phyloP scores from a whole-genome alignment of 2,888 invertebrate species.

The Pseudococcus viburni region DNA sequence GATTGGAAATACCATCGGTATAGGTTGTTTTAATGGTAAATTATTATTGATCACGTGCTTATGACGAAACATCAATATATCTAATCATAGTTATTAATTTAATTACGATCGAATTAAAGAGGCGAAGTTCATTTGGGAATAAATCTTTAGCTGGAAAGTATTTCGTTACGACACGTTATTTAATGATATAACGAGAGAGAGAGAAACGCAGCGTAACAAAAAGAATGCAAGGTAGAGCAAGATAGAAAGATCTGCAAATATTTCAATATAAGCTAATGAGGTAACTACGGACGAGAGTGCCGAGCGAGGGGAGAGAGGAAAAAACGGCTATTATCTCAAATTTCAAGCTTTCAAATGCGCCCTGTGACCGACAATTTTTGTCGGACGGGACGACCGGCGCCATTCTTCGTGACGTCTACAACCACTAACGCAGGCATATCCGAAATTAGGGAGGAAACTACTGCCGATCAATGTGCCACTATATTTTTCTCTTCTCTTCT shows the following conservation, averaged over 20 bases:
- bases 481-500: conserved; percentile 51
- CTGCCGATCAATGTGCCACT: conserved; percentile 65
- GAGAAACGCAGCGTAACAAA: conserved; percentile 1
- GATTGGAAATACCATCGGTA: background rate
- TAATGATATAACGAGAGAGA: conserved; percentile 32
- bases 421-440: conserved; percentile 53
- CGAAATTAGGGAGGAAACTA: conserved; percentile 61
- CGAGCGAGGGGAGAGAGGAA: conserved; percentile 33
- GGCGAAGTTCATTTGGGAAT: conserved; percentile 34
- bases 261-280: conserved; percentile 66
- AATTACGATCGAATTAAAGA: conserved; percentile 41
- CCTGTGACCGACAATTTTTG: conserved; percentile 62
- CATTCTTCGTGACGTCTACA: conserved; percentile 63
- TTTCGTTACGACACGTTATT: conserved; percentile 36
- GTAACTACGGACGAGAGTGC: conserved; percentile 34
- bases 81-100: conserved; percentile 19
- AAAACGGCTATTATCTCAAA: conserved; percentile 65
- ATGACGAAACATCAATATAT: background rate
- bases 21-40: background rate
- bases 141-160: conserved; percentile 47
- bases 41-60: background rate
- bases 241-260: conserved; percentile 58
- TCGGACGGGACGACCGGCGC: conserved; percentile 64
- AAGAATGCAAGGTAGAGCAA: conserved; percentile 49
- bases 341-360: conserved; percentile 65